phyloP scores from a whole-genome alignment of 1,140 invertebrate genomes.

The Leptinotarsa defecta region DNA sequence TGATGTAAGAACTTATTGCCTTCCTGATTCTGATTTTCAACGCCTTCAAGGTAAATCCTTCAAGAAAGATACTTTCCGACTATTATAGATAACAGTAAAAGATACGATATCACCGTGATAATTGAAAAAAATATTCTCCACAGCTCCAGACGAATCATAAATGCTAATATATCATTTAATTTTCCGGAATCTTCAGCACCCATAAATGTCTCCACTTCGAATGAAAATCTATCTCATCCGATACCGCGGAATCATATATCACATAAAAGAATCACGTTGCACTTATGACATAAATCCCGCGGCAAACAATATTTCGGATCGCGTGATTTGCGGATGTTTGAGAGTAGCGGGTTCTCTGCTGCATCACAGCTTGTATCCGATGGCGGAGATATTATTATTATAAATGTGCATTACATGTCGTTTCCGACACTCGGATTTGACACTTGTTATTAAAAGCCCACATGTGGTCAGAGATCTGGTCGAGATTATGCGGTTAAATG shows the following conservation, averaged over 20 bases:
- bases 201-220: not conserved
- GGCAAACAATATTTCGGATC: conserved; percentile 5
- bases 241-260: not conserved
- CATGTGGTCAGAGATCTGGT: conserved; percentile 45
- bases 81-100: no score
- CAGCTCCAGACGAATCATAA: no score
- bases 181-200: not conserved
- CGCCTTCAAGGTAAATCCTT: no score
- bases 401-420: conserved; percentile 12
- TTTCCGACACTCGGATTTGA: conserved; percentile 48
- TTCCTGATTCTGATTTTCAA: no score
- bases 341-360: not conserved
- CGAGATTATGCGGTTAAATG: conserved; percentile 9
- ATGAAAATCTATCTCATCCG: not conserved
- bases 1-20: no score
- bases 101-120: no score
- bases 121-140: no score
- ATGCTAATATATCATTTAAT: no score
- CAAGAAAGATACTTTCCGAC: no score
- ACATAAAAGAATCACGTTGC: conserved; percentile 8
- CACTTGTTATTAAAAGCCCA: conserved; percentile 50
- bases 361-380: conserved; percentile 7
- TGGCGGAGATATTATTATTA: conserved; percentile 10
- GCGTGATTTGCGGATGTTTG: conserved; percentile 4
- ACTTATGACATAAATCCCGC: conserved; percentile 8